phyloP scores from a whole-genome alignment of 2,797 vertebrate species.

The Agapornis canus region DNA sequence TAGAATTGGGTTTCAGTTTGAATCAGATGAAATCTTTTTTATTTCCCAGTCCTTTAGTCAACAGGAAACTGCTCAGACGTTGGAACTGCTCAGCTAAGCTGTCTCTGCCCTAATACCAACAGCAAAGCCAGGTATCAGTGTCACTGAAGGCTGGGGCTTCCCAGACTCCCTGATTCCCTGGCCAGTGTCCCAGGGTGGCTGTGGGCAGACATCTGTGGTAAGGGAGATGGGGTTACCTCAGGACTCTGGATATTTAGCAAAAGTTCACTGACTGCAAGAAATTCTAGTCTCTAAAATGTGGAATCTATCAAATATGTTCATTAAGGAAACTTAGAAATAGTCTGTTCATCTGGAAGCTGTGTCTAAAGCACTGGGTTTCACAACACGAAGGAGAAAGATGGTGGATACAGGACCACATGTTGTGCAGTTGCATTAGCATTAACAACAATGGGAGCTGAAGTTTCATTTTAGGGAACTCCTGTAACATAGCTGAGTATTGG shows the following conservation, averaged over 20 bases:
- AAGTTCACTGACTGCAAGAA: not conserved
- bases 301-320: not conserved
- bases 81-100: not conserved
- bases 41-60: not conserved
- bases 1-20: not conserved
- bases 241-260: not conserved
- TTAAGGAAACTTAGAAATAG: not conserved
- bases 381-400: not conserved
- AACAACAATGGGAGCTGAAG: not conserved
- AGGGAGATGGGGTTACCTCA: not conserved
- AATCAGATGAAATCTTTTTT: not conserved
- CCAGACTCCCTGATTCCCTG: not conserved
- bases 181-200: not conserved
- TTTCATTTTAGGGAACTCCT: not conserved
- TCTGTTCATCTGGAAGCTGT: not conserved
- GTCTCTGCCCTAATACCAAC: not conserved
- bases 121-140: not conserved
- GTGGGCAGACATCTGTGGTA: not conserved
- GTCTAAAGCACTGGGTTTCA: not conserved
- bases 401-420: not conserved
- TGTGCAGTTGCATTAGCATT: fast-evolving
- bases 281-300: not conserved
- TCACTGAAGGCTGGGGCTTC: not conserved
- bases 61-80: slow-evolving; percentile 1
- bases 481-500: not conserved